A percentile compares a stretch with the other conserved stretches of the same genome.
Conservation (phyloP, 2,888 invertebrate species). For the Auanema freiburgensis region DNA sequence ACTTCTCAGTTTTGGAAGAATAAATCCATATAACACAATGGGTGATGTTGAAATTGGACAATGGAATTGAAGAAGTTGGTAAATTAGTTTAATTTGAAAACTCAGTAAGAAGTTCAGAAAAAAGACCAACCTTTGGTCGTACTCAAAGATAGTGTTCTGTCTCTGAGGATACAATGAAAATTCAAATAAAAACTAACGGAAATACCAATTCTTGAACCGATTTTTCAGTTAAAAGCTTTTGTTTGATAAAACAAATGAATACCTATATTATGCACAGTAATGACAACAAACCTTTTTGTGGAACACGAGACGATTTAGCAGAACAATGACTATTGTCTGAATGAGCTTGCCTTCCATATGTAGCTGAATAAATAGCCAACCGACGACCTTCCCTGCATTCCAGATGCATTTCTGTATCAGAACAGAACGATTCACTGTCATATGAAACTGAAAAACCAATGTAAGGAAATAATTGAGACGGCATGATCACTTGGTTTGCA, state of each 20-base stretch:
- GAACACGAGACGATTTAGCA: too few relatives aligned
- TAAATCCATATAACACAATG: neutral
- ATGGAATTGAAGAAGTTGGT: neutral
- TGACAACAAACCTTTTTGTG: too few relatives aligned
- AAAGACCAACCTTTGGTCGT: neutral
- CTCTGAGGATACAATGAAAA: neutral
- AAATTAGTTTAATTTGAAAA: neutral
- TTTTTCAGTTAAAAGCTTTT: too few relatives aligned
- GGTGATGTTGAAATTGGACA: neutral
- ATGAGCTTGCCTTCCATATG: conserved; percentile 75
- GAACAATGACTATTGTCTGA: too few relatives aligned
- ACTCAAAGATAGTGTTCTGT: too few relatives aligned
- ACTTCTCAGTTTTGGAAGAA: neutral
- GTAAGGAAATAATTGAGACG: neutral
- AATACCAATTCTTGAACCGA: too few relatives aligned
- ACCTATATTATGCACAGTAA: too few relatives aligned
- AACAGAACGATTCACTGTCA: conserved; percentile 88
- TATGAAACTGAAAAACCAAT: conserved; percentile 79
- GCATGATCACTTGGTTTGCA: conserved; percentile 84
- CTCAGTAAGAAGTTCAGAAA: neutral
- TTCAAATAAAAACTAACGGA: conserved; percentile 68
- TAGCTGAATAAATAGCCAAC: conserved; percentile 90
- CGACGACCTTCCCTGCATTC: conserved; percentile 79
- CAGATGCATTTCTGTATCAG: conserved; percentile 84
- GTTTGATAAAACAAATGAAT: too few relatives aligned